phyloP scores from a whole-genome alignment of 2,888 invertebrate species.

The Amphipoea oculea region DNA sequence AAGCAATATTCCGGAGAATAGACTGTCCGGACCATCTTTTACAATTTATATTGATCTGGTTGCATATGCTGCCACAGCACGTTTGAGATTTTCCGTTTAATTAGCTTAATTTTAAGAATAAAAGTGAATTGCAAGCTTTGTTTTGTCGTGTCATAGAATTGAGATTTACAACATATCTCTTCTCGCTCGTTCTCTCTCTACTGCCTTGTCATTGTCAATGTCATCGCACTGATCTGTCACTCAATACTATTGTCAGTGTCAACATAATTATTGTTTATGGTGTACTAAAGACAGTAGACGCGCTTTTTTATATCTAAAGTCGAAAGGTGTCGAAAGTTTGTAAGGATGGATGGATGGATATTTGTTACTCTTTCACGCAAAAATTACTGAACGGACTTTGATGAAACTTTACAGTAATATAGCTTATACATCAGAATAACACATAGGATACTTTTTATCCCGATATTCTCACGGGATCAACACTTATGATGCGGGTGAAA shows the following conservation, averaged over 20 bases:
- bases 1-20: conserved; percentile 93
- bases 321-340: too few relatives aligned
- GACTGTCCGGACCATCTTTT: conserved; percentile 92
- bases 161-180: conserved; percentile 7
- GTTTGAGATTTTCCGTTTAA: conserved; percentile 6
- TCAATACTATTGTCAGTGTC: conserved; percentile 8
- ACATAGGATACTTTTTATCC: too few relatives aligned
- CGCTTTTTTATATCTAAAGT: neutral
- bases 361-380: too few relatives aligned
- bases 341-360: too few relatives aligned
- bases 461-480: too few relatives aligned
- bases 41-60: conserved; percentile 23
- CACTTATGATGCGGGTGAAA: too few relatives aligned
- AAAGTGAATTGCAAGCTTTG: conserved; percentile 43
- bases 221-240: conserved; percentile 5
- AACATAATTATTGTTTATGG: neutral
- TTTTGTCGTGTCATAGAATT: conserved; percentile 62
- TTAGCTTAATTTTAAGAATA: conserved; percentile 31
- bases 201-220: conserved; percentile 20
- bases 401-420: too few relatives aligned
- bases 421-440: too few relatives aligned
- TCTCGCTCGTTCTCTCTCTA: neutral
- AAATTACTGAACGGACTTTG: too few relatives aligned
- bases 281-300: neutral
- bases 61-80: conserved; percentile 24